Base-by-base conservation (phyloP, 2,113 vertebrate species). In the Coregonus clupeaformis region DNA sequence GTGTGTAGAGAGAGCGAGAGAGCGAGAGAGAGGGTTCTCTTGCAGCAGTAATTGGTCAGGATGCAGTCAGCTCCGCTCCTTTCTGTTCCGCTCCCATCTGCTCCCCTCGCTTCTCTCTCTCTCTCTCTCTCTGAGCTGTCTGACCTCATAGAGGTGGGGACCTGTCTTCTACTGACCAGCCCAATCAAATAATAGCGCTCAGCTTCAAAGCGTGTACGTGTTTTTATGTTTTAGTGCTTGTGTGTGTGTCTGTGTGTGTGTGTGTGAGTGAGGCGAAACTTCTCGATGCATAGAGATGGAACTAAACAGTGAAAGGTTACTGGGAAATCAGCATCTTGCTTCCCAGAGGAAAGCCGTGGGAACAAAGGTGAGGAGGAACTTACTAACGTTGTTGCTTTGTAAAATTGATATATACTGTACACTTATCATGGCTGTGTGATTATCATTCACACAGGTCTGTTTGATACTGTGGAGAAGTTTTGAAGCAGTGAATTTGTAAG, bases 1-100 rank as follows among this genome's bases (percentile, higher is more conserved):
- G 76, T 75, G 76, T 73, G 69, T 72, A 78, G 52, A 71, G 78
- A 89, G 82, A 13, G 47, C 47, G 14, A 52, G 14, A 3, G 12
- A n/a, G n/a, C n/a, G 71, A 20, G 69, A 77, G 68, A 78, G 85
- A 66, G 81, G 65, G 73, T 67, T 79, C 85, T 88, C 86, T 83
- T 80, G 84, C 88, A 80, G 84, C 86, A 87, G 83, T 89, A 91
- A 90, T 89, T 87, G 87, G 82, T 84, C 88, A 89, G 88, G 89
- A 90, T 90, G 86, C n/a, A 74, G 86, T 87, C 79, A 84, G 86
- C 84, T 87, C 84, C 72, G 73, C 79, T 85, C 80, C 57, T 80
- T 85, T 85, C 74, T 67, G 16, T 81, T 90, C 82, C 73, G 72
- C 82, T 81, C 86, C 87, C 85, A 87, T 91, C 88, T 87, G 79